Base-by-base conservation (phyloP, 2,888 invertebrate species). In the Aquatica leii region DNA sequence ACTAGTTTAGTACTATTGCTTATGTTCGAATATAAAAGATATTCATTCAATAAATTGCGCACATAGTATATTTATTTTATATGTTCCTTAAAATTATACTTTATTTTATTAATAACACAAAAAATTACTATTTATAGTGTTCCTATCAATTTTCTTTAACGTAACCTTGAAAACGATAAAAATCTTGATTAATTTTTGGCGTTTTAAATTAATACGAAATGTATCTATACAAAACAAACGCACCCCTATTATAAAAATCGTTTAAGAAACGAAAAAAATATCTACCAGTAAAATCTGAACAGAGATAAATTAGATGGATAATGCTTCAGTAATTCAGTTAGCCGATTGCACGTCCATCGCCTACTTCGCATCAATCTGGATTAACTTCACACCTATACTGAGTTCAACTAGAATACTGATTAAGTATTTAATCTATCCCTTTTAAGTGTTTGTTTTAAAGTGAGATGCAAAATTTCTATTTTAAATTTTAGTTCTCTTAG, bases 291-390 rank as follows among this genome's bases (percentile, higher is more conserved):
- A 76, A 77, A 78, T 79, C 77, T 77, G 76, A 71, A 73, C 73
- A 69, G 73, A 77, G 71, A 79, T 78, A 78, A 78, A 78, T 78
- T 77, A 76, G 76, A 73, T 67, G 68, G 71, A 71, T 78, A 79
- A 78, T 77, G 76, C 78, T 66, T 75, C 77, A 72, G 77, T 79
- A 79, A 78, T 79, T 79, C 78, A 78, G 78, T 79, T 78, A 77
- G 77, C 77, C 73, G 76, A 76, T 76, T 75, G 76, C 73, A 74
- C 77, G 77, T 78, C 78, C 76, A 76, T 78, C 78, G 75, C 68
- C 72, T 55, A 70, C 70, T 73, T 70, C 72, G 67, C 78, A 79
- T 79, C 79, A 77, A 79, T 79, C 78, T 76, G 77, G 77, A 77
- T 79, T 78, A 78, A 76, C 77, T 77, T 77, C 74, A 73, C 76